Base-by-base conservation (phyloP, 2,888 invertebrate genomes). In the Stegophylla sp. region DNA sequence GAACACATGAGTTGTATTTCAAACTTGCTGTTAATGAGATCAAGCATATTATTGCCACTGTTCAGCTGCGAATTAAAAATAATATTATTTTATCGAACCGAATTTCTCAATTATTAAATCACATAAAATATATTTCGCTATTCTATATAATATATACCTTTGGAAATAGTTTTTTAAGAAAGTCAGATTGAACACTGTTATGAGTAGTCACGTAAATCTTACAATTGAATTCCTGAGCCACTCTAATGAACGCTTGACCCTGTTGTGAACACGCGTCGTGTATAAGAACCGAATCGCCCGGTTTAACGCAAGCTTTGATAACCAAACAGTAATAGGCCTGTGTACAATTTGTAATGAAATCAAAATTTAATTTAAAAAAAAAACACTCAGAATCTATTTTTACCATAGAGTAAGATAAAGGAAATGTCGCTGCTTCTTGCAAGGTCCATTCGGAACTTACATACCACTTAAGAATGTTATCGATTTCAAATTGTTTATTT, bases 261-360 rank as follows among this genome's bases (percentile, higher is more conserved):
- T 89, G 88, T 45, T 88, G 88, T 28, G 89, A 89, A 84, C 88
- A 87, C 12, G 89, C 90, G 56, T 88, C 87, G 84, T 89, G 89
- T 61, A 90, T 87, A 17, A 90, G 86, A 3, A 90, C 87, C 23
- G 85, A 85, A 74, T 87, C 86, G 0, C 88, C 88, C 82, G 85
- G 85, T 84, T 86, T 86, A 83, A 90, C 87, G 82, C 87, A 86
- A 56, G 90, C 91, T 82, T 88, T 86, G 15, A 89, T 85, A 73
- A 90, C 87, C n/a, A 92, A 86, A 0, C 91, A 90, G 84, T 90
- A 90, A 84, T 90, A 90, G 9, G 89, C 90, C 85, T 88, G 86
- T 61, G 86, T 61, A 84, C 81, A 85, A 51, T 51, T 34, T 23
- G 12, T 61, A 41, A 28, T n/a, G 13, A 0, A 73, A 63, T 34